phyloP scores from a whole-genome alignment of 2,888 invertebrate genomes.

The Ochlodes sylvanus region DNA sequence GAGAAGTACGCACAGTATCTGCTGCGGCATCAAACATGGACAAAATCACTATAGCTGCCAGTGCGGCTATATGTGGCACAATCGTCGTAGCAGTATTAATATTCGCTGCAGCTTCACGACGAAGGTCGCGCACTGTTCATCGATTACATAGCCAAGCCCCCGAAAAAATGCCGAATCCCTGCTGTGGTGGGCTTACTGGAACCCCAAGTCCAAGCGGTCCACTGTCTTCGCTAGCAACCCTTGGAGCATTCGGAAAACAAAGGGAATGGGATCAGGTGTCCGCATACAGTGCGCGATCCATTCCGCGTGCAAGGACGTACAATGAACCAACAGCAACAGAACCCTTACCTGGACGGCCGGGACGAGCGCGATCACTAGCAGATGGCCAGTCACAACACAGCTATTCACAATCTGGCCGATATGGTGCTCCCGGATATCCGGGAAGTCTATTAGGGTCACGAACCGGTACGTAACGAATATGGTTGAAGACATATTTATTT shows the following conservation, averaged over 20 bases:
- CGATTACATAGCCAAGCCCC: slow-evolving; percentile 88
- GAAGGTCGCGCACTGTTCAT: slow-evolving; percentile 91
- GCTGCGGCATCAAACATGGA: slow-evolving; percentile 96
- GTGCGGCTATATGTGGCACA: slow-evolving; percentile 96
- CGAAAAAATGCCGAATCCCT: slow-evolving; percentile 91
- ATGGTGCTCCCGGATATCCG: slow-evolving; percentile 90
- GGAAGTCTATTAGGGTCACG: slow-evolving; percentile 85
- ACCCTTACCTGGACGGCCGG: slow-evolving; percentile 91
- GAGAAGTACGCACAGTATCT: slow-evolving; percentile 94
- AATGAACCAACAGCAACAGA: slow-evolving; percentile 86
- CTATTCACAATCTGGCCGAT: slow-evolving; percentile 93
- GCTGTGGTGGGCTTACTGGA: slow-evolving; percentile 89
- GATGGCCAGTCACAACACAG: slow-evolving; percentile 96
- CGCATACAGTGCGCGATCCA: slow-evolving; percentile 95
- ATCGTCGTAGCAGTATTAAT: slow-evolving; percentile 96
- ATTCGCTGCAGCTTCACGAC: slow-evolving; percentile 93
- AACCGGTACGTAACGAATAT: slow-evolving; percentile 66
- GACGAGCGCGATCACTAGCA: slow-evolving; percentile 91
- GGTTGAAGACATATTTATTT: neutral
- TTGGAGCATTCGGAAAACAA: slow-evolving; percentile 93
- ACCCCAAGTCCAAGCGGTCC: slow-evolving; percentile 92
- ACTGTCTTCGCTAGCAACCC: slow-evolving; percentile 92
- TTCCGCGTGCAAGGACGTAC: slow-evolving; percentile 94
- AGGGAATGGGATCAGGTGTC: slow-evolving; percentile 92
- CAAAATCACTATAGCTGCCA: slow-evolving; percentile 97